These are phyloP conservation scores for Alcis repandata DNA, from an alignment of 2,888 invertebrate genomes.

Conservation along the genomic window DNA sequence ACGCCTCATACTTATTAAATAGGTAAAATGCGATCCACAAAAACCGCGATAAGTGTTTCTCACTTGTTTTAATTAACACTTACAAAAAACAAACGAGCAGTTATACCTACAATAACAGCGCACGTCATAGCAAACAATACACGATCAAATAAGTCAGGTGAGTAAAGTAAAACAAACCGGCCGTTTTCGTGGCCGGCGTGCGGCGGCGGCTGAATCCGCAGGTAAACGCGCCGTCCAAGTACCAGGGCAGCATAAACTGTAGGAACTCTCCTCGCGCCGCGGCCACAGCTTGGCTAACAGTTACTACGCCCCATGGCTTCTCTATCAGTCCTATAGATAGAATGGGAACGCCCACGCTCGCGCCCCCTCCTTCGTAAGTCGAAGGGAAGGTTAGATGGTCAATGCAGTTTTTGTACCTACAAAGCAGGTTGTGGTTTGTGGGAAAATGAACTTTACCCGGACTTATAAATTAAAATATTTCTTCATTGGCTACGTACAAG, in stretches of 20 bases:
- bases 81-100: neutral
- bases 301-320: conserved; percentile 36
- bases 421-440: conserved; percentile 24
- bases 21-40: too few species aligned
- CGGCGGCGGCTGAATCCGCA: conserved; percentile 51
- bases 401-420: conserved; percentile 44
- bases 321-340: conserved; percentile 30
- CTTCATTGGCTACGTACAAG: too few species aligned
- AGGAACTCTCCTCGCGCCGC: conserved; percentile 35
- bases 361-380: conserved; percentile 59
- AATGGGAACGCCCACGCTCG: conserved; percentile 67
- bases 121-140: conserved; percentile 20
- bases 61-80: neutral
- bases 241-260: conserved; percentile 69
- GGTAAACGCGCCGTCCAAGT: conserved; percentile 65
- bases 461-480: too few species aligned
- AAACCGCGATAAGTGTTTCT: neutral
- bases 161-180: neutral
- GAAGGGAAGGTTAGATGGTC: conserved; percentile 49
- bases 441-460: neutral
- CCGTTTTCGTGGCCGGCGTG: conserved; percentile 9
- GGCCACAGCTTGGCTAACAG: conserved; percentile 32
- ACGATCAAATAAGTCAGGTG: conserved; percentile 11
- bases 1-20: too few species aligned
- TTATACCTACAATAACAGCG: neutral